Conservation (phyloP, 2,113 vertebrate species). For the Lepidothrix coronata region DNA sequence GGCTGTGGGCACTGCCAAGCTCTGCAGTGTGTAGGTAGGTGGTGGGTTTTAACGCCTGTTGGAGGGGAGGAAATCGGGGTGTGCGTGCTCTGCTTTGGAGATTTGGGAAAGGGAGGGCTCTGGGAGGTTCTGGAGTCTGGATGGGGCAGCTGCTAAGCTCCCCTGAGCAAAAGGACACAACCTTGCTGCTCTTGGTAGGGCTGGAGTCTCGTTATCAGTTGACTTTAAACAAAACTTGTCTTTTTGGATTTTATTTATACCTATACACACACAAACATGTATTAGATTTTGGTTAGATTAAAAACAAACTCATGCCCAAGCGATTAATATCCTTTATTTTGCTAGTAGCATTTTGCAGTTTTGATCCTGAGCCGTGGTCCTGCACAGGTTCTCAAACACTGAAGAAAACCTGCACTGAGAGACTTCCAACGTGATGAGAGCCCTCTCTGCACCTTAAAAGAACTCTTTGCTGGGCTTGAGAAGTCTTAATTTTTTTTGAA, state of each 20-base stretch:
- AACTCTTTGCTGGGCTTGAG: not conserved
- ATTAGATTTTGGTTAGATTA: not conserved
- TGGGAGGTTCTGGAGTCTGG: not conserved
- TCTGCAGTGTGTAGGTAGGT: not conserved
- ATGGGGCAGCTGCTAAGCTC: not conserved
- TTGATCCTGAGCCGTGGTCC: not conserved
- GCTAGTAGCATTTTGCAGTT: rapidly evolving
- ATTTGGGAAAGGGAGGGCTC: not conserved
- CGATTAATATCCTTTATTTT: not conserved
- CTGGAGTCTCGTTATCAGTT: rapidly evolving
- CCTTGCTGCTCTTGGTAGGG: not conserved
- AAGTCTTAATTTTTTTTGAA: not conserved
- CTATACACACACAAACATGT: rapidly evolving
- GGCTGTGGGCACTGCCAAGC: not conserved
- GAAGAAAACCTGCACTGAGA: not conserved
- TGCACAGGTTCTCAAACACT: not conserved
- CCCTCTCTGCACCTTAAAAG: not conserved
- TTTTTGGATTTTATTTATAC: not conserved
- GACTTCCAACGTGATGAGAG: not conserved
- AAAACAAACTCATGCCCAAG: not conserved
- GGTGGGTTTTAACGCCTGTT: not conserved
- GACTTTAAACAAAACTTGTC: not conserved
- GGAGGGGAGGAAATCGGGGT: not conserved
- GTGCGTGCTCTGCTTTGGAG: not conserved
- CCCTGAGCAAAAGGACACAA: not conserved